Conservation (phyloP, 1,140 invertebrate species). For the Ruditapes philippinarum region DNA sequence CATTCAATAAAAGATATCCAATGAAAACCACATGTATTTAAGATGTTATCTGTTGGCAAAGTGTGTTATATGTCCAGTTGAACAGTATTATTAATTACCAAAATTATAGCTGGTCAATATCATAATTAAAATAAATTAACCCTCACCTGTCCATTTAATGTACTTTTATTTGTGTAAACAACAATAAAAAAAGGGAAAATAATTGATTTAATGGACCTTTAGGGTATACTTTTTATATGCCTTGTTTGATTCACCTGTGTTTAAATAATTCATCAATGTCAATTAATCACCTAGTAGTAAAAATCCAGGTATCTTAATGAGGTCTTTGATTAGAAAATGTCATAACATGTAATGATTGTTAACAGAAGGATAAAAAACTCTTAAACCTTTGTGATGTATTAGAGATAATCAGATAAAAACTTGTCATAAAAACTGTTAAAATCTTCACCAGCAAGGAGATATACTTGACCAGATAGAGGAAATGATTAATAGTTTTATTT, state of each 20-base stretch:
- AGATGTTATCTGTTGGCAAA: no score
- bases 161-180: no score
- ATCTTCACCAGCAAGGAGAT: not conserved
- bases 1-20: not conserved
- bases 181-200: not conserved
- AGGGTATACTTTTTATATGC: constrained; percentile 8
- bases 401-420: not conserved
- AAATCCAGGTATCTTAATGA: not conserved
- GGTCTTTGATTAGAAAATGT: not conserved
- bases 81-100: no score
- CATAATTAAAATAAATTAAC: no score
- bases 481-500: not conserved
- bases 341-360: not conserved
- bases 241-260: not conserved
- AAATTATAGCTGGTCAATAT: no score
- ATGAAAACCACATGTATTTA: not conserved
- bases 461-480: not conserved
- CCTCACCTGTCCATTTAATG: not conserved
- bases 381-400: not conserved
- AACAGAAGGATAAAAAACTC: not conserved
- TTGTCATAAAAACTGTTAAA: not conserved
- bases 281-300: not conserved
- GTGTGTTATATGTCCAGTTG: no score
- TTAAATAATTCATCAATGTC: constrained; percentile 36
- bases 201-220: not conserved